Conservation (phyloP, 2,797 vertebrate species). For the Callimico goeldii region DNA sequence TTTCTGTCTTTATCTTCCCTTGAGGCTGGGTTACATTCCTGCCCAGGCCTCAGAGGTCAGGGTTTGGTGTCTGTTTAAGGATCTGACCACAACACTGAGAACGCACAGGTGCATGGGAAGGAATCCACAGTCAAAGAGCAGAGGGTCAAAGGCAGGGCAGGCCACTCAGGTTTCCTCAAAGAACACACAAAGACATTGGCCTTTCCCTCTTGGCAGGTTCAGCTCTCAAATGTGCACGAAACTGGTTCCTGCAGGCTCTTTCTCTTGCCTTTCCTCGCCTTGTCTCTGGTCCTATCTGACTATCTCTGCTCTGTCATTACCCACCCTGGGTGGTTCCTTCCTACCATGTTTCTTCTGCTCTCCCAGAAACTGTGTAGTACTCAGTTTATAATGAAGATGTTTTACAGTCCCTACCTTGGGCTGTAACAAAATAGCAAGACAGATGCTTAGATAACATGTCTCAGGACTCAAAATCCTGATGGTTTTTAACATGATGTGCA, state of each 20-base stretch:
- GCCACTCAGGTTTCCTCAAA: neutral
- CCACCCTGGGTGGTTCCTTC: neutral
- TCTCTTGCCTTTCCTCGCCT: neutral
- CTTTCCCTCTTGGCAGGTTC: neutral
- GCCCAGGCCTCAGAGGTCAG: neutral
- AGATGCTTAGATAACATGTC: no score
- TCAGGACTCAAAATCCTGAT: neutral
- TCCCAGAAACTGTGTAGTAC: fast-evolving
- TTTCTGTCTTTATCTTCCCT: neutral
- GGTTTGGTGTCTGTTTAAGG: neutral
- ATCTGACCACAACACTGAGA: no score
- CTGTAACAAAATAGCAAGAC: neutral
- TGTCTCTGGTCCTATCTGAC: neutral
- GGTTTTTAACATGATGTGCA: neutral
- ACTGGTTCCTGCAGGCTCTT: neutral
- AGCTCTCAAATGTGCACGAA: neutral
- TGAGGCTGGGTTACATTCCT: neutral
- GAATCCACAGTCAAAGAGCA: neutral
- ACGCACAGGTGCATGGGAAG: fast-evolving
- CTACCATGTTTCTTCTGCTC: neutral
- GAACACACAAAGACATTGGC: neutral
- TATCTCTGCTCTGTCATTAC: no score
- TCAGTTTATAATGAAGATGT: neutral
- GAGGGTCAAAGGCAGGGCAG: neutral
- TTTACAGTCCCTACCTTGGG: fast-evolving